A percentile compares a stretch with the other conserved stretches of the same genome.
Evolutionary conservation across 2,113 vertebrate genomes (phyloP).

Genomic region (Plestiodon gilberti): DNA sequence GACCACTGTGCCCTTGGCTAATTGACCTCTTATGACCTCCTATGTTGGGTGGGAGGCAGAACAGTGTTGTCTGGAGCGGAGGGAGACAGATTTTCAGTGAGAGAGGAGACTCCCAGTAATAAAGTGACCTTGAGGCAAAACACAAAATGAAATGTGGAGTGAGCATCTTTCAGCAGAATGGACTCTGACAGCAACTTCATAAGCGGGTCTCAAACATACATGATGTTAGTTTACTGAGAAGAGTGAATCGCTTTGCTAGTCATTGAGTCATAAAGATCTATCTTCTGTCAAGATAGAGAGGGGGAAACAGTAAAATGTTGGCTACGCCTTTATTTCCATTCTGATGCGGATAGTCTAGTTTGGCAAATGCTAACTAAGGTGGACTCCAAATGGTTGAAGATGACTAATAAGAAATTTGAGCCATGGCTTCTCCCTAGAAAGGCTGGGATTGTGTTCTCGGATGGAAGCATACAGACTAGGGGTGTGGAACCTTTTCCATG

Average conservation of each 20-base stretch:
- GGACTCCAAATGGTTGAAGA: too few relatives aligned
- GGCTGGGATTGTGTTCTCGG: too few relatives aligned
- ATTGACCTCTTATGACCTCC: neutral
- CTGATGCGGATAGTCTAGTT: too few relatives aligned
- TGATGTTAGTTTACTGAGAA: conserved; percentile 57
- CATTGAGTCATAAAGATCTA: conserved; percentile 24
- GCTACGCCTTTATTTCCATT: too few relatives aligned
- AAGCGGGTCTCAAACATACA: conserved; percentile 47
- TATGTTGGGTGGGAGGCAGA: neutral
- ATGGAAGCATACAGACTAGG: too few relatives aligned
- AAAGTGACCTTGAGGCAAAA: conserved; percentile 60
- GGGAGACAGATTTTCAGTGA: conserved; percentile 48
- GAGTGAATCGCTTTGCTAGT: conserved; percentile 53
- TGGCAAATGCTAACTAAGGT: too few relatives aligned
- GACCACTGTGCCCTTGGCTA: conserved; percentile 28
- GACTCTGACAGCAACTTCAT: conserved; percentile 56
- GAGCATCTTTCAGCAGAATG: conserved; percentile 58
- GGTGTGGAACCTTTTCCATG: too few relatives aligned
- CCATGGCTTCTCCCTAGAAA: too few relatives aligned
- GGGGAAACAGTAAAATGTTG: too few relatives aligned
- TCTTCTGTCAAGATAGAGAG: too few relatives aligned
- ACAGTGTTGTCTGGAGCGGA: neutral
- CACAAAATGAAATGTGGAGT: conserved; percentile 36
- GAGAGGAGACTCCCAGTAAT: conserved; percentile 61
- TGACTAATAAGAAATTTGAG: too few relatives aligned